phyloP scores from a whole-genome alignment of 2,113 vertebrate genomes.

The Pelobates fuscus region DNA sequence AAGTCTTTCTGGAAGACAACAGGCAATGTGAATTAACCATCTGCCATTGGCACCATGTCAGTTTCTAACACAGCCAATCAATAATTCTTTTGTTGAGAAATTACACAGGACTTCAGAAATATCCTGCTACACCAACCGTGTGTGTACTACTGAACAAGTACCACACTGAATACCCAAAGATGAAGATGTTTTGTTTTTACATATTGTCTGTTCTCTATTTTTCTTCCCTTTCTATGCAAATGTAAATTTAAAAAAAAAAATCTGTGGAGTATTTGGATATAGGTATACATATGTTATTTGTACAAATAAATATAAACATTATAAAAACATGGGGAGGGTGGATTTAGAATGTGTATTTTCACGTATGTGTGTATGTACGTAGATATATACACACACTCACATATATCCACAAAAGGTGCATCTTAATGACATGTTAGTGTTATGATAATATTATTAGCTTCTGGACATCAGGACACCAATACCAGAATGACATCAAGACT shows the following conservation, averaged over 20 bases:
- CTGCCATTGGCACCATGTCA: slow-evolving; percentile 60
- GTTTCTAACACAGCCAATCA: slow-evolving; percentile 52
- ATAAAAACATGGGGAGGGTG: slow-evolving; percentile 66
- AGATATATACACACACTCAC: slow-evolving; percentile 36
- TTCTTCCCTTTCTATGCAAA: slow-evolving; percentile 94
- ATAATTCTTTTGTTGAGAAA: slow-evolving; percentile 56
- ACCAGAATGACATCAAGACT: slow-evolving; percentile 46
- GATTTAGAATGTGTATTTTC: slow-evolving; percentile 75
- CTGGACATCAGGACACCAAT: slow-evolving; percentile 47
- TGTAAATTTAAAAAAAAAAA: slow-evolving; percentile 81
- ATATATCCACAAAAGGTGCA: slow-evolving; percentile 66
- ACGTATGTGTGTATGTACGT: too few relatives aligned
- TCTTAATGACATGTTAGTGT: slow-evolving; percentile 64
- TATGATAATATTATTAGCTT: slow-evolving; percentile 59
- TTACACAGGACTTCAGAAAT: slow-evolving; percentile 59
- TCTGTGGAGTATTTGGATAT: slow-evolving; percentile 79
- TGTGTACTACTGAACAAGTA: slow-evolving; percentile 63
- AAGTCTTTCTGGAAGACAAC: slow-evolving; percentile 70
- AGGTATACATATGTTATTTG: slow-evolving; percentile 75
- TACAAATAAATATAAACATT: slow-evolving; percentile 83
- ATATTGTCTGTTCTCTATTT: slow-evolving; percentile 69
- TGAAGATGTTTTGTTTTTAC: slow-evolving; percentile 75
- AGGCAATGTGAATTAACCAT: slow-evolving; percentile 73
- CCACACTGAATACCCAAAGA: slow-evolving; percentile 87
- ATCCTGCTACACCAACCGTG: slow-evolving; percentile 44